Base-by-base conservation (phyloP, 2,797 vertebrate genomes). In the Acestrorhynchus altus region DNA sequence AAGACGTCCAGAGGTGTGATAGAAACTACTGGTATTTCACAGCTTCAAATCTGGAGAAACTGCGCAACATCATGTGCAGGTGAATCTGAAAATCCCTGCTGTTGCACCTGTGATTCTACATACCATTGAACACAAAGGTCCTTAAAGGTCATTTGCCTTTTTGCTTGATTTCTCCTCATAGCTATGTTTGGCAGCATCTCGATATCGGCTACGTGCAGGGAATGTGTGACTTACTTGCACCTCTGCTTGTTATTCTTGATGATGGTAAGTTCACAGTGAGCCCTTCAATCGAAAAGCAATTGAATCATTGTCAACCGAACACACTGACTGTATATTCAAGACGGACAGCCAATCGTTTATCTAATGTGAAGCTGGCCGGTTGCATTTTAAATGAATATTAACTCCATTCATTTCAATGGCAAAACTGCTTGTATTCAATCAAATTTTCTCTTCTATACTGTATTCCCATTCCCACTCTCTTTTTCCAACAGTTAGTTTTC, bases 51-150 rank as follows among this genome's bases (percentile, higher is more conserved):
- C 91, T 99, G 86, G 98, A 99, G 88, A 99, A 97, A 83, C 94
- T 99, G 63, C 95, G 96, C 2, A 99, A 99, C 59, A 90, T 99
- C 83, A 99, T 99, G 98, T 99, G 97, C 97, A 99, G 98, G 98
- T 98, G 87, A 52, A 84, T 84, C 44, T 20, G 18, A 26, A 22
- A 51, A 1, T 6, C 31, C 31, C 31, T 35, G 31, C 31, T 35
- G 2, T 35, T 35, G 6, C 31, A 35, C 2, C 31, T 4, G n/a
- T 1, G n/a, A 44, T 12, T 65, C 40, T 24, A 51, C 4, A 8
- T 26, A 11, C 20, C 39, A 11, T 26, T 42, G 4, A 60, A 59
- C 7, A 42, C 28, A 31, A 35, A 57, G 12, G 54, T 4, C 22
- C 10, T 24, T 4, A 5, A 60, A 44, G n/a, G 16, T 72, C 22